phyloP scores from a whole-genome alignment of 1,140 invertebrate species.

The Aphelinus atriplicis region DNA sequence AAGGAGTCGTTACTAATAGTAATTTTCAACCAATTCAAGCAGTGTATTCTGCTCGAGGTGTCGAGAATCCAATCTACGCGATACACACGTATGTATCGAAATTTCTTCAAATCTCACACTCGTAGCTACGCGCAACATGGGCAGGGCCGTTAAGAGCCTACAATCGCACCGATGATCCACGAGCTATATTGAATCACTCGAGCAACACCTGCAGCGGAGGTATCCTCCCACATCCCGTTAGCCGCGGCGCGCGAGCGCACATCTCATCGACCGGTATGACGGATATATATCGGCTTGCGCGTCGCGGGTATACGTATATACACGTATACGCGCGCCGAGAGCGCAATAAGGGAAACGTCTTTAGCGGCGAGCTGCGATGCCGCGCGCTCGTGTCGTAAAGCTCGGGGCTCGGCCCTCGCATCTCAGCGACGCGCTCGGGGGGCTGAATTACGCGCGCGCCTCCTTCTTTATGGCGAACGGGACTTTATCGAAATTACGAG shows the following conservation, averaged over 20 bases:
- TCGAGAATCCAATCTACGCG: too few species aligned
- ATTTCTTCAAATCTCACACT: too few species aligned
- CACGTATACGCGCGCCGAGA: constrained; percentile 24
- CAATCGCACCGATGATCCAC: too few species aligned
- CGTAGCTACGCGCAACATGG: too few species aligned
- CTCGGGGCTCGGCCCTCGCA: constrained; percentile 39
- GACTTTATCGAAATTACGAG: constrained; percentile 37
- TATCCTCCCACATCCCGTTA: constrained; percentile 24
- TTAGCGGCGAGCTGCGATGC: constrained; percentile 46
- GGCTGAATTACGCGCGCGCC: constrained; percentile 19
- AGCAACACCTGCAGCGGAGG: too few species aligned
- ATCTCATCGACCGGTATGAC: neutral
- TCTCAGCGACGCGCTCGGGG: constrained; percentile 14
- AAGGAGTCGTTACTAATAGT: too few species aligned
- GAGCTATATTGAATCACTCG: too few species aligned
- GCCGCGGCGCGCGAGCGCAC: constrained; percentile 15
- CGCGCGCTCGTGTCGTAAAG: constrained; percentile 17
- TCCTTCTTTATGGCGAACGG: constrained; percentile 31
- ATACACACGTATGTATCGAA: too few species aligned
- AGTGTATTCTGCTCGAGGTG: too few species aligned
- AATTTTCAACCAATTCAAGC: too few species aligned
- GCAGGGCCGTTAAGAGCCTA: too few species aligned
- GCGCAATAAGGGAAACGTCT: constrained; percentile 42
- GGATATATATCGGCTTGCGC: neutral
- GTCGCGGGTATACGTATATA: constrained; percentile 32